Evolutionary conservation across 2,797 vertebrate genomes (phyloP), one percentile per base, ranked within the genome.

Genomic region (Erpetoichthys calabaricus): DNA sequence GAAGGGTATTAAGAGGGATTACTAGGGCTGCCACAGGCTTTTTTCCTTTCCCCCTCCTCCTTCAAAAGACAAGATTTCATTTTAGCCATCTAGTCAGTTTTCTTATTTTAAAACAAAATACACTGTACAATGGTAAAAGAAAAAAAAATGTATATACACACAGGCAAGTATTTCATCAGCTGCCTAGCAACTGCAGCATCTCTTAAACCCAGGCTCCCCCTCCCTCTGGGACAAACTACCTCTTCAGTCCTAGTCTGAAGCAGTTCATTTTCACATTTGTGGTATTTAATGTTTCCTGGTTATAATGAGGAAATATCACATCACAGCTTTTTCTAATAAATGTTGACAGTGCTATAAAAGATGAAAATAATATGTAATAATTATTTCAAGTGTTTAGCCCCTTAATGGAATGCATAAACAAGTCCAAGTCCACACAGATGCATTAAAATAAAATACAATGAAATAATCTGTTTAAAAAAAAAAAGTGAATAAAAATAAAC

Each of bases 1-100:
- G 79, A 77, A 67, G 69, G 80, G 84, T 75, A 87, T 86, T 83
- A 84, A 76, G 59, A 64, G 70, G 72, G 84, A 88, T 85, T 88
- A 85, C 80, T 82, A 73, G 75, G 73, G 75, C 71, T 73, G 75
- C 79, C 72, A 75, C 70, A 49, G 62, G 60, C 59, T 3, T 56
- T 5, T 61, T 9, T 7, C 41, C 55, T 60, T 72, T 66, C 4
- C 45, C 53, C 66, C 41, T 8, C 25, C 25, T 10, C 51, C 51
- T 60, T 60, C 66, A 43, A 60, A 44, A 47, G 41, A 62, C 67
- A 62, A 60, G 70, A 64, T 61, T 0, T 57, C 46, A 49, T 8
- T 54, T 57, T 7, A 1, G 2, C 59, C 69, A 54, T 10, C 67
- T 8, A 57, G 57, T 9, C 50, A 8, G 25, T 25, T 42, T 41